Conservation (phyloP, 2,888 invertebrate species). For the Drosophila eohydei region DNA sequence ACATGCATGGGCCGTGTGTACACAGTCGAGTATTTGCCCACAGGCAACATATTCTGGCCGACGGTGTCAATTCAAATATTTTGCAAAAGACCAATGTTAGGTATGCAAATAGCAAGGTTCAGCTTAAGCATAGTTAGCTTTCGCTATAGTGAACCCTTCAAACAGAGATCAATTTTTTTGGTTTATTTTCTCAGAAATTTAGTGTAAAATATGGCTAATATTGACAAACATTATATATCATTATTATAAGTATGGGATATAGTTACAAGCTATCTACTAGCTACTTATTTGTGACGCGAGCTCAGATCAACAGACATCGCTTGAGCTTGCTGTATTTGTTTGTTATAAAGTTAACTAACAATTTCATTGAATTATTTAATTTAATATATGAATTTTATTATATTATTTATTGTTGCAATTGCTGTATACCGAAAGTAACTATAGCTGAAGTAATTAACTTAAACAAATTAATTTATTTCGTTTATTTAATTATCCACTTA, state of each 20-base stretch:
- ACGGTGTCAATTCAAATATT: slow-evolving; percentile 41
- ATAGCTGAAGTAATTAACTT: too few species aligned
- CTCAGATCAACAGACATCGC: background rate
- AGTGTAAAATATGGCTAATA: background rate
- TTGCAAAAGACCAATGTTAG: slow-evolving; percentile 16
- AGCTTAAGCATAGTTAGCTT: background rate
- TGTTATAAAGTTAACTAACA: too few species aligned
- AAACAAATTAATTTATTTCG: too few species aligned
- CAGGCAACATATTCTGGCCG: slow-evolving; percentile 35
- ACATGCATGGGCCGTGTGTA: slow-evolving; percentile 13
- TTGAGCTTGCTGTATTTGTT: background rate
- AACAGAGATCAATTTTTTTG: background rate
- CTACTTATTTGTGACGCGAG: background rate
- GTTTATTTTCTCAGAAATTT: background rate
- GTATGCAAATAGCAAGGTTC: slow-evolving; percentile 19
- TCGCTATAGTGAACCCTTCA: background rate
- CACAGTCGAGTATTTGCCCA: slow-evolving; percentile 32
- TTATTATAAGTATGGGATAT: background rate
- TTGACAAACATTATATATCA: background rate
- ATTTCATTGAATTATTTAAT: too few species aligned
- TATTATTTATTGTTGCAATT: too few species aligned
- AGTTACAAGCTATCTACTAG: background rate
- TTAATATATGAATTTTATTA: too few species aligned
- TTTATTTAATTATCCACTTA: too few species aligned
- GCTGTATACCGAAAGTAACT: too few species aligned